A percentile compares a stretch with the other conserved stretches of the same genome.
These are phyloP conservation scores for Erpetoichthys calabaricus DNA, from an alignment of 2,797 vertebrate species.

Conservation along the genomic window DNA sequence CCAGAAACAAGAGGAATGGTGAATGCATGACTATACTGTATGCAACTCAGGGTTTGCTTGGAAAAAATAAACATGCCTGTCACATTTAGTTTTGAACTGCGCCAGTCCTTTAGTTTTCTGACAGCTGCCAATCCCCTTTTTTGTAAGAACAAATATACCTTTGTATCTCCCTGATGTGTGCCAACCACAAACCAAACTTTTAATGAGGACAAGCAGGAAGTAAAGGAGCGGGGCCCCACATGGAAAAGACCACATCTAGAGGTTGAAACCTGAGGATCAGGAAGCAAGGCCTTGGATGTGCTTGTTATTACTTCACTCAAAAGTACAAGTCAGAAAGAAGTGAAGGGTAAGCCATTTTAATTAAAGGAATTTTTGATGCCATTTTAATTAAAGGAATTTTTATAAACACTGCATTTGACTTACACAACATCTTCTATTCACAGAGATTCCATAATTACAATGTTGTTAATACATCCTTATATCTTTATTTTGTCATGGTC, in stretches of 20 bases:
- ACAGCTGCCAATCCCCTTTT: slow-evolving; percentile 57
- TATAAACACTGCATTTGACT: no score
- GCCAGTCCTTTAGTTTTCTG: slow-evolving; percentile 28
- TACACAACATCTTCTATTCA: no score
- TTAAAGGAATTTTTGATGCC: no score
- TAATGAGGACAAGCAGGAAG: slow-evolving; percentile 73
- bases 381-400: no score
- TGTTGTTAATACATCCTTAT: no score
- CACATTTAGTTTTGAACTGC: slow-evolving; percentile 32
- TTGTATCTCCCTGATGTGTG: slow-evolving; percentile 48
- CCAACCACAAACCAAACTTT: slow-evolving; percentile 49
- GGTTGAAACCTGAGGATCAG: slow-evolving; percentile 52
- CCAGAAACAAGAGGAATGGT: no score
- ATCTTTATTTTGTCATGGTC: no score
- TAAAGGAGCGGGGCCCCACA: slow-evolving; percentile 46
- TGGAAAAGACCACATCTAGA: slow-evolving; percentile 61
- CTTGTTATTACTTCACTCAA: slow-evolving; percentile 20
- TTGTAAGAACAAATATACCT: slow-evolving; percentile 58
- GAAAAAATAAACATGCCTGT: slow-evolving; percentile 39
- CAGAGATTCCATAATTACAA: no score
- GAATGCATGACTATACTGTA: no score
- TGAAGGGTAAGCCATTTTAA: no score
- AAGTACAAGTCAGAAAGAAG: no score
- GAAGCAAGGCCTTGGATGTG: slow-evolving; percentile 55
- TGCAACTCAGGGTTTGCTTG: no score